Conservation (phyloP, 1,140 invertebrate species). For the Zaprionus davidi region DNA sequence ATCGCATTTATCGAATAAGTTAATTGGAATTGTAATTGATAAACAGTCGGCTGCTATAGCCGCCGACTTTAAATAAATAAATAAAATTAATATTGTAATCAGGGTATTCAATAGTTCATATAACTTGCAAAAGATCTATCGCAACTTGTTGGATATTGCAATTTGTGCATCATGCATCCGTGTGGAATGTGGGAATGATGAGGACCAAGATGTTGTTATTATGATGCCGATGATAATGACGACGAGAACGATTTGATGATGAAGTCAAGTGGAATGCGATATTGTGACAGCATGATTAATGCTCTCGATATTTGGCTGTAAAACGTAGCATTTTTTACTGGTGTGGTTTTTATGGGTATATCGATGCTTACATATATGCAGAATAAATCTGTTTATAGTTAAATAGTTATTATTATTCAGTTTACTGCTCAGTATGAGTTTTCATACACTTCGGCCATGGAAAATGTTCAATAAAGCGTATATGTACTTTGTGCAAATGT, state of each 20-base stretch:
- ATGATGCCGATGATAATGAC: conserved; percentile 36
- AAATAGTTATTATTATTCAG: background rate
- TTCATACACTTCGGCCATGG: no score
- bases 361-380: background rate
- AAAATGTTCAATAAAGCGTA: no score
- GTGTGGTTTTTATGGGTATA: background rate
- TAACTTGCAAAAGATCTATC: background rate
- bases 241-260: conserved; percentile 32
- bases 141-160: conserved; percentile 58
- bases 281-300: conserved; percentile 32
- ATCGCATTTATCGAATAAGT: no score
- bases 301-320: conserved; percentile 3
- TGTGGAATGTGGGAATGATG: conserved; percentile 3
- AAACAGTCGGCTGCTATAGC: no score
- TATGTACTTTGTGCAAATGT: no score
- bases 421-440: background rate
- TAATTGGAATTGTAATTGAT: no score
- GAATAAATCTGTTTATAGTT: background rate
- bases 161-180: conserved; percentile 69
- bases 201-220: background rate
- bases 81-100: background rate
- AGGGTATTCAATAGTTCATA: background rate
- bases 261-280: conserved; percentile 25
- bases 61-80: no score
- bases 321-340: background rate